Evolutionary conservation across 2,888 invertebrate species (phyloP), one percentile per base, ranked within the genome.

Genomic region (Maniola hyperantus): DNA sequence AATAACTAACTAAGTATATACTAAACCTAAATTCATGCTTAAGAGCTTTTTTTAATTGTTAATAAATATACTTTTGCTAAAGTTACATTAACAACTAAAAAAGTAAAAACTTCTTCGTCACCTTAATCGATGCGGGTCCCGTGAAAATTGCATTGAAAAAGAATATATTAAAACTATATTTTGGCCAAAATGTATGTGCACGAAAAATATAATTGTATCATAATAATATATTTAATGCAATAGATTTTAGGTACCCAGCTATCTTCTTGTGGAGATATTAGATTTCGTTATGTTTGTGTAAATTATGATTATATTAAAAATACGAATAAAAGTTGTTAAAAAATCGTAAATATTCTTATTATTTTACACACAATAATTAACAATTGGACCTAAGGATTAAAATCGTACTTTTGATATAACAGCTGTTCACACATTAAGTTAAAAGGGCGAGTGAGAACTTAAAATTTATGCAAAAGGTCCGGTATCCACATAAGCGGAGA

Each of bases 261-360:
- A 68, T 70, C 64, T 57, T 64, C 62, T 42, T n/a, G 62, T 77
- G 79, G 81, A 79, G 83, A 84, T 83, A 83, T 77, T 86, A 87
- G 84, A 77, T 86, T 85, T 85, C 89, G 91, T 91, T 91, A 89
- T 88, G 90, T 91, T 91, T 91, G 89, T 91, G 84, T 89, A 91
- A 88, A 89, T 89, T 91, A 88, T 87, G 79, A 85, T 83, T 83
- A 86, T 83, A 54, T 63, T 79, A 85, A 81, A 67, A 77, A 87
- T 84, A 87, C 83, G 81, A 88, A 88, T 88, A 86, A 89, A 82
- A 89, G 91, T 91, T 91, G 86, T 87, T 77, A 86, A 91, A 90
- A 90, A 89, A 84, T 73, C 85, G 73, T 80, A 20, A 15, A 42
- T 18, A 46, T 53, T 68, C 65, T 53, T 74, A 69, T 76, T 73